A percentile compares a stretch with the other conserved stretches of the same genome.
These are phyloP conservation scores for Rhinoraja longicauda DNA, from an alignment of 2,797 vertebrate species.

Conservation along the genomic window DNA sequence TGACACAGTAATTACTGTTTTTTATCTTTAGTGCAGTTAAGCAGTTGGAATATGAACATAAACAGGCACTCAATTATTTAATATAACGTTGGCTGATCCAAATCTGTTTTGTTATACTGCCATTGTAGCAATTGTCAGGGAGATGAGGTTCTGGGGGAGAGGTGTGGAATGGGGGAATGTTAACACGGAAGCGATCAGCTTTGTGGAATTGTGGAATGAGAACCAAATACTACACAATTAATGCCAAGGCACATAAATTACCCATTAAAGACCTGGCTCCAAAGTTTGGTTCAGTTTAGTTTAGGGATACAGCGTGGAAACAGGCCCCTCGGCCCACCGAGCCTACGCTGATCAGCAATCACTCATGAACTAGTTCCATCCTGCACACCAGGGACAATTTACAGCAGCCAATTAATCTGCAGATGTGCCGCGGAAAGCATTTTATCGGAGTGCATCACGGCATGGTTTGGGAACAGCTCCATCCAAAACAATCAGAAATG, in stretches of 20 bases:
- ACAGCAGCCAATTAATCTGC: too few species aligned
- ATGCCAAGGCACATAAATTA: not conserved
- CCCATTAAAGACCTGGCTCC: not conserved
- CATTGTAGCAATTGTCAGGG: not conserved
- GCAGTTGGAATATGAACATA: slow-evolving; percentile 13
- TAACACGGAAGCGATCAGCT: not conserved
- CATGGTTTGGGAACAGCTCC: too few species aligned
- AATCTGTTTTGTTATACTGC: not conserved
- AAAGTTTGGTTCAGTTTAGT: not conserved
- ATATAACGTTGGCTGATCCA: not conserved
- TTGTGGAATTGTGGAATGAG: not conserved
- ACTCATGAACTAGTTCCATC: too few species aligned
- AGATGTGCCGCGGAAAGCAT: too few species aligned
- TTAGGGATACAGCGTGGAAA: too few species aligned
- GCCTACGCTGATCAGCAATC: too few species aligned
- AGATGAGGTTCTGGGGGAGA: too few species aligned
- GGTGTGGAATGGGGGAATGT: not conserved
- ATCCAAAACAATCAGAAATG: too few species aligned
- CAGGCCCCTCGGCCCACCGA: too few species aligned
- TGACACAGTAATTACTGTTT: slow-evolving; percentile 26
- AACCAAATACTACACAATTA: not conserved
- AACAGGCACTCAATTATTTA: slow-evolving; percentile 9
- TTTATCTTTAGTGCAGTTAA: not conserved
- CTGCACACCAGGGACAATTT: too few species aligned
- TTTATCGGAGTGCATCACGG: too few species aligned